These are phyloP conservation scores for Murina feae DNA, from an alignment of 2,113 vertebrate species.

Conservation along the genomic window DNA sequence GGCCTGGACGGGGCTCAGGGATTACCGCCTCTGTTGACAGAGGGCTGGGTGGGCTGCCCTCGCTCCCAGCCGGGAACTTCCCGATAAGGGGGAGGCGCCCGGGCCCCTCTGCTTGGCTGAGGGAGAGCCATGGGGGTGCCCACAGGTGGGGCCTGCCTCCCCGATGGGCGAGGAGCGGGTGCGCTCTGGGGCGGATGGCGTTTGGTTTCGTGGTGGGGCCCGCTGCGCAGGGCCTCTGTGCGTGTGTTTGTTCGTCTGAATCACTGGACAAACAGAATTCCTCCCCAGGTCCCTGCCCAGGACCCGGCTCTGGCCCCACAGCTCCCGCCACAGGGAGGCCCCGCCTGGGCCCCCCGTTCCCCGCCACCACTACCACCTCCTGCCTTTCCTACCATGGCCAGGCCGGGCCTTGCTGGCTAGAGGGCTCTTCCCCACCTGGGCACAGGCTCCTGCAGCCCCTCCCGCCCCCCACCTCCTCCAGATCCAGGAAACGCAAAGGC, in stretches of 20 bases:
- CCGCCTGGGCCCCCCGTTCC: neutral
- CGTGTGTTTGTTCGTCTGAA: slow-evolving; percentile 76
- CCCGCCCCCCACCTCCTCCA: no score
- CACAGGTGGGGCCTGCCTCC: neutral
- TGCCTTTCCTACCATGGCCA: neutral
- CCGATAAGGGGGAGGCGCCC: slow-evolving; percentile 14
- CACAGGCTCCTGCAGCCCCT: neutral
- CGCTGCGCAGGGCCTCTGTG: slow-evolving; percentile 74
- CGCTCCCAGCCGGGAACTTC: slow-evolving; percentile 47
- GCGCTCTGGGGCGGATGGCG: slow-evolving; percentile 40
- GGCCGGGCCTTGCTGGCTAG: neutral
- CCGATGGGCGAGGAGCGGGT: neutral
- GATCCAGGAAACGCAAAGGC: neutral
- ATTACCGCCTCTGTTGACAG: slow-evolving; percentile 62
- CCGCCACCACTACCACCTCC: fast-evolving
- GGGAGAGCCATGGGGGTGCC: neutral
- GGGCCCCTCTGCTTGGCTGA: neutral
- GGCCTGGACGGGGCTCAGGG: neutral
- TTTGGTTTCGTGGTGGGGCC: slow-evolving; percentile 79
- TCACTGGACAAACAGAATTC: slow-evolving; percentile 78
- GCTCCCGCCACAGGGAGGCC: neutral
- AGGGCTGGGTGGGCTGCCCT: slow-evolving; percentile 11
- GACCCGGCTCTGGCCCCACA: neutral
- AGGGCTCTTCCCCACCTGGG: neutral
- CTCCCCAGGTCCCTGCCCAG: slow-evolving; percentile 12